Percentiles rank a stretch among this genome's conserved stretches.
These are phyloP conservation scores for Zygaena filipendulae DNA, from an alignment of 2,888 invertebrate species.

Conservation along the genomic window DNA sequence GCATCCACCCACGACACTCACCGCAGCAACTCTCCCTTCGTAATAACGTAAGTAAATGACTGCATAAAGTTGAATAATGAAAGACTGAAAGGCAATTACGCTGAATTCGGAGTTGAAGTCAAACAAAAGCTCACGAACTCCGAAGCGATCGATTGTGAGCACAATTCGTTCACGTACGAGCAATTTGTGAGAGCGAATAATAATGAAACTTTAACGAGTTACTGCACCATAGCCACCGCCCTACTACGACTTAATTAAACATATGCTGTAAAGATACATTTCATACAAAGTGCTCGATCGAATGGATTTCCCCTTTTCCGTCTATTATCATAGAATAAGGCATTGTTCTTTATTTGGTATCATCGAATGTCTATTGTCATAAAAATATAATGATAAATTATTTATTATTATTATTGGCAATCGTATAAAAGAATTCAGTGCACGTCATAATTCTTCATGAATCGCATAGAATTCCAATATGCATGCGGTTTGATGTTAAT, in stretches of 20 bases:
- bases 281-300: no score
- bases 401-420: no score
- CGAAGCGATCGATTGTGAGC: conserved; percentile 58
- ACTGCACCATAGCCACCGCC: conserved; percentile 34
- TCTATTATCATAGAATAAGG: no score
- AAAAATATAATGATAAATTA: no score
- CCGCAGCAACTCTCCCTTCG: conserved; percentile 55
- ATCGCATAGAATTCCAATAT: no score
- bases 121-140: conserved; percentile 58
- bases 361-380: conserved; percentile 32
- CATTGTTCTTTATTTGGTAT: no score
- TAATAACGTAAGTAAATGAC: conserved; percentile 66
- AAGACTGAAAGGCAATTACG: conserved; percentile 67
- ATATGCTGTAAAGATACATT: no score
- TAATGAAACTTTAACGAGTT: conserved; percentile 65
- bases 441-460: no score
- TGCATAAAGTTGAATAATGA: conserved; percentile 68
- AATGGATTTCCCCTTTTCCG: no score
- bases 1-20: conserved; percentile 63
- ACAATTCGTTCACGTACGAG: conserved; percentile 62
- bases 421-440: no score
- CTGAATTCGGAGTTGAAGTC: conserved; percentile 65
- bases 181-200: conserved; percentile 60
- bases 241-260: conserved; percentile 48
- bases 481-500: conserved; percentile 52